A percentile compares a stretch with the other conserved stretches of the same genome.
Evolutionary conservation across 2,797 vertebrate species (phyloP).

Genomic region (Meda fulgida): DNA sequence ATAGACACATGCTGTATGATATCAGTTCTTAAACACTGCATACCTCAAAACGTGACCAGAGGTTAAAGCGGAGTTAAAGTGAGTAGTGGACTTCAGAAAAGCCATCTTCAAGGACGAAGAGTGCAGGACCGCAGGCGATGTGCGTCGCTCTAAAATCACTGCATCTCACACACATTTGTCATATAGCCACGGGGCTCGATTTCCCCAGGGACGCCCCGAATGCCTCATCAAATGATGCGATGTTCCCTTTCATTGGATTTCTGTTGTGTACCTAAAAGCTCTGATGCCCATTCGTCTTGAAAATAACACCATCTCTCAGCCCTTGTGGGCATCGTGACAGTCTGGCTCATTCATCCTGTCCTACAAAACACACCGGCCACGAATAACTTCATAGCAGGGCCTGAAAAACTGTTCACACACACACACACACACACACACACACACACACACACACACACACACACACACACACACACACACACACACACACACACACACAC

Average conservation of each 20-base stretch:
- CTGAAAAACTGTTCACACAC: not conserved
- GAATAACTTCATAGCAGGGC: slow-evolving; percentile 12
- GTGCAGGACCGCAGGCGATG: slow-evolving; percentile 72
- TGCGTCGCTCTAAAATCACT: slow-evolving; percentile 74
- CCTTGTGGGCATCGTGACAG: slow-evolving; percentile 74
- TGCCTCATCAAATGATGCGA: slow-evolving; percentile 83
- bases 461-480: not conserved
- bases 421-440: not conserved
- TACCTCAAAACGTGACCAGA: not conserved
- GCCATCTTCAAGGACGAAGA: slow-evolving; percentile 79
- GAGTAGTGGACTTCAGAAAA: slow-evolving; percentile 61
- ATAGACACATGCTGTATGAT: slow-evolving; percentile 4
- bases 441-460: too few species aligned
- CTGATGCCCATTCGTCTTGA: slow-evolving; percentile 80
- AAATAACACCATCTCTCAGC: slow-evolving; percentile 77
- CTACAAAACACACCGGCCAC: slow-evolving; percentile 18
- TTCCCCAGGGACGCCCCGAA: slow-evolving; percentile 75
- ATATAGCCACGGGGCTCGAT: slow-evolving; percentile 76
- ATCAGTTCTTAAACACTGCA: not conserved
- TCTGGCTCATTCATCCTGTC: slow-evolving; percentile 67
- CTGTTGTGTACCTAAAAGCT: slow-evolving; percentile 83
- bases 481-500: slow-evolving; percentile 2
- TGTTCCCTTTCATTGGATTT: slow-evolving; percentile 81
- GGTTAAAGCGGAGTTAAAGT: slow-evolving; percentile 49
- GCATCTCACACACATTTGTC: slow-evolving; percentile 79